These are phyloP conservation scores for Tholera decimalis DNA, from an alignment of 2,888 invertebrate genomes.

Conservation along the genomic window DNA sequence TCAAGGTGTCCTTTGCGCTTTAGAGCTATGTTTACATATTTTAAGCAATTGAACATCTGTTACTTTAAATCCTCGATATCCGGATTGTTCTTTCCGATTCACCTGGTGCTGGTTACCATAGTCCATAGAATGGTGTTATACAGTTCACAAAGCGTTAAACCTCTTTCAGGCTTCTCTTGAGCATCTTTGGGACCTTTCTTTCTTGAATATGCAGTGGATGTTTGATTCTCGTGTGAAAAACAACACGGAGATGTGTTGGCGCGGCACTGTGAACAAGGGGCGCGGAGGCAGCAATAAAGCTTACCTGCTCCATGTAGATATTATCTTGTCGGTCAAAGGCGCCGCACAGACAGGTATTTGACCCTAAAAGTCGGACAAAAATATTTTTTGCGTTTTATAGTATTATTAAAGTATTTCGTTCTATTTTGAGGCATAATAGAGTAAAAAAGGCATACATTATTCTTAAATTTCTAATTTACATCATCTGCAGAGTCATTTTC, in stretches of 20 bases:
- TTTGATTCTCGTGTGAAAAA: conserved; percentile 79
- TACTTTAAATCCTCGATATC: conserved; percentile 35
- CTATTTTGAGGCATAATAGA: no score
- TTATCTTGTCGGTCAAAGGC: conserved; percentile 89
- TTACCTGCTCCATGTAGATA: conserved; percentile 89
- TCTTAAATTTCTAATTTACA: no score
- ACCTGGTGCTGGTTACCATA: conserved; percentile 15
- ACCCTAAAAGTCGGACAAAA: no score
- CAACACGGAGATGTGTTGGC: conserved; percentile 75
- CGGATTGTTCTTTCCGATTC: background rate
- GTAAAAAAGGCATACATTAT: no score
- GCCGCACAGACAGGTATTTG: no score
- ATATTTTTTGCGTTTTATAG: no score
- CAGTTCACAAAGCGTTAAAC: background rate
- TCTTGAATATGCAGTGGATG: conserved; percentile 24
- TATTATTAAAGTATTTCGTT: no score
- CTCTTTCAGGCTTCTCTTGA: conserved; percentile 1
- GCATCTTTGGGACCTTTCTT: background rate
- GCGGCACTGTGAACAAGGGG: conserved; percentile 68
- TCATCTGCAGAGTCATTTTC: no score
- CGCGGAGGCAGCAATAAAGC: conserved; percentile 82
- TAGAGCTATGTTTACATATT: background rate
- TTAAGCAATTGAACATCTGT: conserved; percentile 27
- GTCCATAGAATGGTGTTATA: conserved; percentile 8
- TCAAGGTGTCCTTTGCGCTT: background rate